phyloP scores from a whole-genome alignment of 2,113 vertebrate genomes.

The Barbus barbus region DNA sequence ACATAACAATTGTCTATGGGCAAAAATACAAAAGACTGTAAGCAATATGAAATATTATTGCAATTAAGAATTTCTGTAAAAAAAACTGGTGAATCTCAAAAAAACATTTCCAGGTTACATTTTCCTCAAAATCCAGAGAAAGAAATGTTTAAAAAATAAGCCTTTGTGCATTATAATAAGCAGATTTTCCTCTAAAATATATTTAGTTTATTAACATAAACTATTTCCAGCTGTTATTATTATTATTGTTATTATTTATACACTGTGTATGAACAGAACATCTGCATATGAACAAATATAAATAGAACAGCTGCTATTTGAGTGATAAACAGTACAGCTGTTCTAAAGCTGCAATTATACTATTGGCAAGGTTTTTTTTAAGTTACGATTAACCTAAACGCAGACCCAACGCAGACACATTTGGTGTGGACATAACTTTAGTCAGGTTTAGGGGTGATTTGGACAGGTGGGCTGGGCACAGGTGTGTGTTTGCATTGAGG shows the following conservation, averaged over 20 bases:
- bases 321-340: neutral
- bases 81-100: too few relatives aligned
- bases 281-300: too few relatives aligned
- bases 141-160: neutral
- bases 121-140: neutral
- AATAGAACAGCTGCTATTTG: neutral
- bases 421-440: neutral
- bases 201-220: neutral
- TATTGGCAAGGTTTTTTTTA: neutral
- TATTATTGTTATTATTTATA: neutral
- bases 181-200: neutral
- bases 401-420: neutral
- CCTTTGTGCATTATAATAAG: neutral
- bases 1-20: neutral
- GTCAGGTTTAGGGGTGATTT: neutral
- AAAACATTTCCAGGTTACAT: neutral
- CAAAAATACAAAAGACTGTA: neutral
- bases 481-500: constrained; percentile 1
- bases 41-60: neutral
- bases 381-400: neutral
- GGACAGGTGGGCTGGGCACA: neutral
- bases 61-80: neutral
- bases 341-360: neutral
- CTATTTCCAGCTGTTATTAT: neutral
- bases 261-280: neutral